These are phyloP conservation scores for Tetragnatha montana DNA, from an alignment of 2,888 invertebrate species.

Conservation along the genomic window DNA sequence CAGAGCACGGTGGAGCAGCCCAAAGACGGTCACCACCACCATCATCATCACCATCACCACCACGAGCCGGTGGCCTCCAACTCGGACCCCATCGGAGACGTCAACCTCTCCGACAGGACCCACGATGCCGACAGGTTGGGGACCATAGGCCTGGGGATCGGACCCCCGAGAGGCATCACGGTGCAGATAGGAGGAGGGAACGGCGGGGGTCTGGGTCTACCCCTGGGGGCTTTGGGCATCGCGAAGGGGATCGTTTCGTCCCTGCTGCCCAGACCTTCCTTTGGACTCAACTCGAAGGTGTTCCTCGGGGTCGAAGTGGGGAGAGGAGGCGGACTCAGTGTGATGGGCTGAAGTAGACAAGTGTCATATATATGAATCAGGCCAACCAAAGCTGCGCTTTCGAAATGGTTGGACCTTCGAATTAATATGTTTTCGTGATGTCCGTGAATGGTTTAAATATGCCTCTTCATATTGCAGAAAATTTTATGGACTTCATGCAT, in stretches of 20 bases:
- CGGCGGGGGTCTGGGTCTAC: constrained; percentile 59
- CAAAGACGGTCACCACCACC: constrained; percentile 34
- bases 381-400: no score
- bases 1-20: constrained; percentile 23
- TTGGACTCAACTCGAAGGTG: constrained; percentile 64
- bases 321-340: constrained; percentile 36
- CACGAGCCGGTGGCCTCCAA: constrained; percentile 36
- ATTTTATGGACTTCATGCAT: not conserved
- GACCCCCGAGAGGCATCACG: constrained; percentile 53
- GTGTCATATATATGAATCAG: no score
- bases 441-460: not conserved
- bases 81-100: constrained; percentile 55
- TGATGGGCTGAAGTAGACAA: not conserved
- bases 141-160: constrained; percentile 46
- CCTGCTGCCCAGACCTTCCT: constrained; percentile 45
- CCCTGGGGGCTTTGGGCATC: constrained; percentile 60
- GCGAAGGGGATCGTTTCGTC: constrained; percentile 41
- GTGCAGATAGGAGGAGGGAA: constrained; percentile 57
- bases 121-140: constrained; percentile 65
- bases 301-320: constrained; percentile 66
- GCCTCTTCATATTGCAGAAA: not conserved
- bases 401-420: not conserved
- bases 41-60: constrained; percentile 68
- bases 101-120: constrained; percentile 52
- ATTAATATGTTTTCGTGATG: not conserved